Percentiles rank a stretch among this genome's conserved stretches.
These are phyloP conservation scores for Rhabdomys pumilio DNA, from an alignment of 2,797 vertebrate genomes.

Conservation along the genomic window DNA sequence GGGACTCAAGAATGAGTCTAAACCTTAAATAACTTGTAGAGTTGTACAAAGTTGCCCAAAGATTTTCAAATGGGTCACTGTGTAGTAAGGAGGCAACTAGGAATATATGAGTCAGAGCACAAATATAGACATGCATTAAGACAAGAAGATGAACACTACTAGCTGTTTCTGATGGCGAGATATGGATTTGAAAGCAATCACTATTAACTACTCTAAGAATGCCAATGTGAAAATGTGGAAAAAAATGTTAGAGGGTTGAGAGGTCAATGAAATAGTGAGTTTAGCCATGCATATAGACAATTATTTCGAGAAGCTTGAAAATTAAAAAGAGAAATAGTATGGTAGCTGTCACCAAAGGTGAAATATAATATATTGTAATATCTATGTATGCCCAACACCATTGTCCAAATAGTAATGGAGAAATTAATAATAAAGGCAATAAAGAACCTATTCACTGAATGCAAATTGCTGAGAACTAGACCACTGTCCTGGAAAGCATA, in stretches of 20 bases:
- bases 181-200: not conserved
- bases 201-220: not conserved
- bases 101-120: not conserved
- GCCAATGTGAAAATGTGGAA: not conserved
- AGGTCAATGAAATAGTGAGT: constrained; percentile 24
- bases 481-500: not conserved
- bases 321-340: not conserved
- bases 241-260: not conserved
- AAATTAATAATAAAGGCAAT: not conserved
- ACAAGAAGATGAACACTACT: not conserved
- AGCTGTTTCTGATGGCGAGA: constrained; percentile 28
- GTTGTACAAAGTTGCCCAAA: not conserved
- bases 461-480: not conserved
- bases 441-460: not conserved
- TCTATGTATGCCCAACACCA: not conserved
- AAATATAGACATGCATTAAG: not conserved
- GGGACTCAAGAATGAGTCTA: not conserved
- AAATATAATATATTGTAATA: not conserved
- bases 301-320: constrained; percentile 44
- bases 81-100: constrained; percentile 1
- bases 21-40: not conserved
- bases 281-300: not conserved
- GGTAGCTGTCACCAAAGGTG: not conserved
- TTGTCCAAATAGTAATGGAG: not conserved
- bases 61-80: not conserved